Base-by-base conservation (phyloP, 2,797 vertebrate genomes). In the Xenops minutus region DNA sequence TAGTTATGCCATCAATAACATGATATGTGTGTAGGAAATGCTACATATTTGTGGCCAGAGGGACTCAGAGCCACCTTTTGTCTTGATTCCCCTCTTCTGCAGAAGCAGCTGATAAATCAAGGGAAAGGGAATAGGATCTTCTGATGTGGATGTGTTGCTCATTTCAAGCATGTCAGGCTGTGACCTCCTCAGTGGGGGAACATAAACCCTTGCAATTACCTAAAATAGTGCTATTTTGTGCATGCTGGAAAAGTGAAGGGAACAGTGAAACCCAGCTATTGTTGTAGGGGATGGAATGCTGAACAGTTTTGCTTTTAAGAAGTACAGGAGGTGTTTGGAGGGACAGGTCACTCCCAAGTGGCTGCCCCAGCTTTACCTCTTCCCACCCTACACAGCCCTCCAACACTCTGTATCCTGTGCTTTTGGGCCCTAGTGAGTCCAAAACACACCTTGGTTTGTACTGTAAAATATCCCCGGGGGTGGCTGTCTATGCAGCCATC, bases 331-430 rank as follows among this genome's bases (percentile, higher is more conserved):
- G 15, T 66, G 48, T 12, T 32, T 61, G 49, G 44, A 72, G 48
- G 39, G 8, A 37, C 36, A 55, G 23, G 20, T 78, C 17, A 9
- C n/a, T 78, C 23, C 10, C 20, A 37, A 46, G 30, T 14, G n/a
- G 64, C 49, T 37, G 48, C 2, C 8, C 36, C 39, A 32, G 21
- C 7, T 66, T 54, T 29, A 68, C 15, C n/a, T 58, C 30, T 58
- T 84, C 32, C 34, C 1, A 1, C 51, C 9, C 84, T 77, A 39
- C 32, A 3, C 13, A 76, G 41, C 48, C 41, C 27, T 56, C 15
- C 46, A 61, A 21, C 8, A 27, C 16, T 2, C 4, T 46, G 0
- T 21, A 27, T 34, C 6, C 14, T 1, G 0, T 54, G 54, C 44
- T 72, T 59, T 59, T 68, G 73, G 20, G 36, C 11, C 18, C 15